Conservation (phyloP, 2,797 vertebrate genomes). For the Botia almorhae region DNA sequence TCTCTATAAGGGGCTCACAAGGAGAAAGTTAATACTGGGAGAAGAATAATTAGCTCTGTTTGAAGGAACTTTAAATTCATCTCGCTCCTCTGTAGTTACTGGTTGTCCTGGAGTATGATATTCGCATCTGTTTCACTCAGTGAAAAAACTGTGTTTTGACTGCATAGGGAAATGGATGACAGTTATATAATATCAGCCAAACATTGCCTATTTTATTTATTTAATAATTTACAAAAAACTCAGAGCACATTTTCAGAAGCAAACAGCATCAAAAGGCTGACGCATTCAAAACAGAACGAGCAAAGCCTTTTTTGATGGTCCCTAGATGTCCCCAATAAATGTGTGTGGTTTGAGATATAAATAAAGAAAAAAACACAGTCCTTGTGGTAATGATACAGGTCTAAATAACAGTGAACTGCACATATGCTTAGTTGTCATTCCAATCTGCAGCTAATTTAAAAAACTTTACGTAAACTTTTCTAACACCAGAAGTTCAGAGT, state of each 20-base stretch:
- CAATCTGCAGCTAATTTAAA: not conserved
- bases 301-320: not conserved
- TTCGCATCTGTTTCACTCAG: not conserved
- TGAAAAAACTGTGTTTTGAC: constrained; percentile 8
- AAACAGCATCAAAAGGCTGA: constrained; percentile 15
- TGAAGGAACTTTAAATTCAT: constrained; percentile 47
- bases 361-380: not conserved
- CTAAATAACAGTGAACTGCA: not conserved
- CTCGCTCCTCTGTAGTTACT: constrained; percentile 14
- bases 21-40: constrained; percentile 53
- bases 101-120: constrained; percentile 41
- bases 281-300: constrained; percentile 5
- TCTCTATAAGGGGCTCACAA: constrained; percentile 54
- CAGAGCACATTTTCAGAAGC: not conserved
- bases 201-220: constrained; percentile 3
- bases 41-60: constrained; percentile 61
- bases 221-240: constrained; percentile 3
- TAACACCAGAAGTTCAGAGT: too few species aligned
- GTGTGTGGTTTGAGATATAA: not conserved
- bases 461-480: too few species aligned
- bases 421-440: not conserved
- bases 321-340: not conserved
- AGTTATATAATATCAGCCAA: constrained; percentile 25
- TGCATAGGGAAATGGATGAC: not conserved
- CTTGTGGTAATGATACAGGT: too few species aligned